Conservation (phyloP, 1,140 invertebrate genomes). For the Sinonovacula constricta region DNA sequence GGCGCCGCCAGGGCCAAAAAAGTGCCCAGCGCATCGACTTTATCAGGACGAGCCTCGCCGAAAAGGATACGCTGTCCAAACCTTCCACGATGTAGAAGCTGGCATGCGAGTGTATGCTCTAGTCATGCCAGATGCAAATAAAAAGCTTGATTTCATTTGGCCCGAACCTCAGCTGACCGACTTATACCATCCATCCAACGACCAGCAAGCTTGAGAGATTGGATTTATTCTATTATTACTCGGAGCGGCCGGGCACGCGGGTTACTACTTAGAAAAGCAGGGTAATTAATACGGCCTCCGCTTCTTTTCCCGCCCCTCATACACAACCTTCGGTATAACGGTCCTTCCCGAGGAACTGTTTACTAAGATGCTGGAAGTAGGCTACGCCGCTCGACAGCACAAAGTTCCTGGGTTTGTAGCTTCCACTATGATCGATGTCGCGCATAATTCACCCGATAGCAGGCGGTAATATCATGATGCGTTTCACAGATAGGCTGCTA, state of each 20-base stretch:
- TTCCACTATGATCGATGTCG: no score
- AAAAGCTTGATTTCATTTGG: background rate
- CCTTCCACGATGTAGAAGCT: conserved; percentile 33
- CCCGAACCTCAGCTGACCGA: conserved; percentile 26
- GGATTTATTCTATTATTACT: conserved; percentile 31
- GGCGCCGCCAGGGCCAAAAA: no score
- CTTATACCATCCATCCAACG: conserved; percentile 31
- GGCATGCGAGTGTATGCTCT: conserved; percentile 24
- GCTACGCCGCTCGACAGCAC: no score
- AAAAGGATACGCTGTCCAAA: no score
- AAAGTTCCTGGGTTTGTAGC: no score
- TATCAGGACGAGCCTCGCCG: no score
- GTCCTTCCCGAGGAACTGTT: background rate
- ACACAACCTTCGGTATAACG: background rate
- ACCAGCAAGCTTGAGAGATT: conserved; percentile 24
- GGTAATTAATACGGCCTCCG: background rate
- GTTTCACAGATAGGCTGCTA: no score
- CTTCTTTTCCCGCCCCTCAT: background rate
- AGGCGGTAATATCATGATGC: no score
- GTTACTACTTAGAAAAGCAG: conserved; percentile 19
- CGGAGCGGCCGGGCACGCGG: conserved; percentile 6
- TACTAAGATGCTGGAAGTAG: background rate
- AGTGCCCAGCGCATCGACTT: no score
- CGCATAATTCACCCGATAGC: no score
- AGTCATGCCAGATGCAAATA: background rate